Conservation (phyloP, 1,140 invertebrate genomes). For the Sminthurides bifidus region DNA sequence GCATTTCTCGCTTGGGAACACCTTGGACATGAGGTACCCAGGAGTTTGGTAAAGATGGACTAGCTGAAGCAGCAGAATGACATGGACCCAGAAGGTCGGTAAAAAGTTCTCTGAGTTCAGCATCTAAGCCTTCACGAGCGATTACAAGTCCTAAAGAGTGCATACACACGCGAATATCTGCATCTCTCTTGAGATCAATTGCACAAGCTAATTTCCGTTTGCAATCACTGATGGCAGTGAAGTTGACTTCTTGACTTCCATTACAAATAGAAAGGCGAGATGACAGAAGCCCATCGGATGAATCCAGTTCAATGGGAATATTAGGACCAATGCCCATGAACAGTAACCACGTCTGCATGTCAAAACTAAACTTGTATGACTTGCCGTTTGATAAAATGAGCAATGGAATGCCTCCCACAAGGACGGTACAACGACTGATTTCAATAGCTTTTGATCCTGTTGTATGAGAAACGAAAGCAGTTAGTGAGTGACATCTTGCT, state of each 20-base stretch:
- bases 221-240: slow-evolving; percentile 9
- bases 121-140: slow-evolving; percentile 41
- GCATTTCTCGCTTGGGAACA: slow-evolving; percentile 16
- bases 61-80: slow-evolving; percentile 38
- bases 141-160: slow-evolving; percentile 18
- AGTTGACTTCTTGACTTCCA: neutral
- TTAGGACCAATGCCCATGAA: neutral
- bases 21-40: slow-evolving; percentile 2
- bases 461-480: slow-evolving; percentile 10
- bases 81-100: slow-evolving; percentile 62
- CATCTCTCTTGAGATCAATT: slow-evolving; percentile 12
- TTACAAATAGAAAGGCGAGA: too few species aligned
- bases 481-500: neutral
- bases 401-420: slow-evolving; percentile 48
- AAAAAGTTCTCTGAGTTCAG: slow-evolving; percentile 52
- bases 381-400: slow-evolving; percentile 53
- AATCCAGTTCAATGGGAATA: neutral
- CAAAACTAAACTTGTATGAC: slow-evolving; percentile 51
- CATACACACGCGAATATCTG: slow-evolving; percentile 15
- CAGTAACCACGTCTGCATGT: slow-evolving; percentile 51
- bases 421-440: neutral
- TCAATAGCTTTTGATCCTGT: slow-evolving; percentile 6
- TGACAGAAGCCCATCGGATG: neutral
- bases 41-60: neutral
- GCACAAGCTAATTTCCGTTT: slow-evolving; percentile 23